phyloP scores from a whole-genome alignment of 2,113 vertebrate genomes.

The Numida meleagris region DNA sequence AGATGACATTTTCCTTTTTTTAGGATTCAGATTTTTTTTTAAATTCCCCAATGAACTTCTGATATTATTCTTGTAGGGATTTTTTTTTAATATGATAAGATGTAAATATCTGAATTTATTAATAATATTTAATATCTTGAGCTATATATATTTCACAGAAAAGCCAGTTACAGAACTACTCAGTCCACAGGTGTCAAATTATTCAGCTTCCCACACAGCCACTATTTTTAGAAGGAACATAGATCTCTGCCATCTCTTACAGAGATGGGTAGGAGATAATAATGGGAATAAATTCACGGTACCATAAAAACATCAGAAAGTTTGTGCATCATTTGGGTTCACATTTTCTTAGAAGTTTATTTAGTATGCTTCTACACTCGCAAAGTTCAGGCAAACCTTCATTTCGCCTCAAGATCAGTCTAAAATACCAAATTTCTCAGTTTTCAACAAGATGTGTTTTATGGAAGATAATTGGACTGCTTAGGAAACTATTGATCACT shows the following conservation, averaged over 20 bases:
- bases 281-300: not conserved
- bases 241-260: not conserved
- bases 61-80: not conserved
- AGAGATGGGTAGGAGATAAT: not conserved
- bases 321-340: not conserved
- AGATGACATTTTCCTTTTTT: not conserved
- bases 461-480: not conserved
- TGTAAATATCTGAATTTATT: not conserved
- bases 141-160: not conserved
- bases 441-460: accelerated
- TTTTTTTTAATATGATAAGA: not conserved
- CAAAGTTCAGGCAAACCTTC: not conserved
- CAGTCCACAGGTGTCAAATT: slow-evolving; percentile 20
- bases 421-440: not conserved
- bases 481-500: not conserved
- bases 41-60: not conserved
- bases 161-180: not conserved
- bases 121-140: not conserved
- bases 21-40: not conserved
- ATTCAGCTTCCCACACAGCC: not conserved
- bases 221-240: slow-evolving; percentile 17
- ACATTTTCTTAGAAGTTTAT: not conserved
- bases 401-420: not conserved
- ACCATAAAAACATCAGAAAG: not conserved
- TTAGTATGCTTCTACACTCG: not conserved